Conservation (phyloP, 2,888 invertebrate genomes). For the Dolichopus griseipennis region DNA sequence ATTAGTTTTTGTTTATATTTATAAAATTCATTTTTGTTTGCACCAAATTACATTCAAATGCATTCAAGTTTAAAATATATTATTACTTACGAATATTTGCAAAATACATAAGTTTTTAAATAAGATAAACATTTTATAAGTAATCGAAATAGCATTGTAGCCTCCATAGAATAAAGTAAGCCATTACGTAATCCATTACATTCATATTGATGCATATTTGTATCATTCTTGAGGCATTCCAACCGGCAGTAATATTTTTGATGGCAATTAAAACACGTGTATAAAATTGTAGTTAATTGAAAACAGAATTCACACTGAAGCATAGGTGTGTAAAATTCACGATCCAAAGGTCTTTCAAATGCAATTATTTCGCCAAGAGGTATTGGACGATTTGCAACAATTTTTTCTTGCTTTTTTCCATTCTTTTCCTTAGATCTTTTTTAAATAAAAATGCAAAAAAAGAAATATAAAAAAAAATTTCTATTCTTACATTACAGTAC, state of each 20-base stretch:
- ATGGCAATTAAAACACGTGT: constrained; percentile 16
- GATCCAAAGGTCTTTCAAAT: constrained; percentile 13
- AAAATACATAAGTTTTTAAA: background rate
- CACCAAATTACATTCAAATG: no score
- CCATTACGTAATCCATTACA: constrained; percentile 16
- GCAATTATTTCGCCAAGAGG: constrained; percentile 14
- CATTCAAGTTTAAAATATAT: no score
- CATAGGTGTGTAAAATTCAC: background rate
- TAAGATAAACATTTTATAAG: background rate
- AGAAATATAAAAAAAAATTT: background rate
- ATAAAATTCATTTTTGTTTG: no score
- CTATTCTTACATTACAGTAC: constrained; percentile 13
- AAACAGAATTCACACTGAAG: constrained; percentile 15
- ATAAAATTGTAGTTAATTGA: constrained; percentile 1
- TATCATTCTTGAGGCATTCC: constrained; percentile 11
- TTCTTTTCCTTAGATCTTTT: background rate
- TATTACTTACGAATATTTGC: background rate
- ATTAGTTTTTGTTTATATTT: no score
- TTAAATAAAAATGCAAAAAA: no score
- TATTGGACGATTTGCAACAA: constrained; percentile 13
- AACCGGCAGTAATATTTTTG: constrained; percentile 14
- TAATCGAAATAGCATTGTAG: background rate
- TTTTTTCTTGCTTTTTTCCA: background rate
- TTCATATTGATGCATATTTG: constrained; percentile 15
- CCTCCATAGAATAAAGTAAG: background rate